Conservation (phyloP, 2,113 vertebrate species). For the Triplophysa siluroides region DNA sequence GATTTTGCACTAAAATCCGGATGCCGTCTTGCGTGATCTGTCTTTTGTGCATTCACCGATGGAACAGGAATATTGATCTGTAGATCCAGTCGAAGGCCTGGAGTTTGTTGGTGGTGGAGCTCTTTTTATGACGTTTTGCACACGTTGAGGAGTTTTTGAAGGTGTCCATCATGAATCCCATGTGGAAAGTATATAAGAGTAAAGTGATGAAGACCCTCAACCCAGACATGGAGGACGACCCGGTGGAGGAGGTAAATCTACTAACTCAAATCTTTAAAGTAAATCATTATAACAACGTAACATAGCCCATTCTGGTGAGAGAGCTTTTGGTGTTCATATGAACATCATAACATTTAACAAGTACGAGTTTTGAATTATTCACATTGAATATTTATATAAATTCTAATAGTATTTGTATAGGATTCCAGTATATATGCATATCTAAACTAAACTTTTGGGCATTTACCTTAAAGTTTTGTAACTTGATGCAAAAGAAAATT, state of each 20-base stretch:
- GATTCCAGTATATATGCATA: no score
- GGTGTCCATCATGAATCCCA: slow-evolving; percentile 71
- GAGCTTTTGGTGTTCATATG: no score
- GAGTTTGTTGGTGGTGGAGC: slow-evolving; percentile 49
- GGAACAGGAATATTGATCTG: slow-evolving; percentile 42
- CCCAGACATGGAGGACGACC: slow-evolving; percentile 72
- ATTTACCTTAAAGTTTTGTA: no score
- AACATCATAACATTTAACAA: no score
- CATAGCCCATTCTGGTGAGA: no score
- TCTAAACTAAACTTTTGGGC: no score
- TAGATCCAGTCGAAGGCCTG: slow-evolving; percentile 47
- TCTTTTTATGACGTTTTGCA: slow-evolving; percentile 47
- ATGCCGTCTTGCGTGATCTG: slow-evolving; percentile 7
- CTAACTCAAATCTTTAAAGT: neutral
- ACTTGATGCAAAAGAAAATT: no score
- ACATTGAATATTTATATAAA: no score
- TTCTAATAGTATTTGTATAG: no score
- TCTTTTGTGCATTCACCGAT: slow-evolving; percentile 50
- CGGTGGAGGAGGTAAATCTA: slow-evolving; percentile 67
- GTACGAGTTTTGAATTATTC: no score
- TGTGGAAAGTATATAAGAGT: slow-evolving; percentile 79
- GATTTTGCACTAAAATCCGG: slow-evolving; percentile 33
- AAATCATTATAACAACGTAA: no score
- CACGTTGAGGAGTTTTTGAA: slow-evolving; percentile 17
- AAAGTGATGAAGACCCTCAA: slow-evolving; percentile 79